Percentiles rank a stretch among this genome's conserved stretches.
These are phyloP conservation scores for Clytia hemisphaerica DNA, from an alignment of 30 jellyfish, hydroid and myxozoan genomes.

Conservation along the genomic window DNA sequence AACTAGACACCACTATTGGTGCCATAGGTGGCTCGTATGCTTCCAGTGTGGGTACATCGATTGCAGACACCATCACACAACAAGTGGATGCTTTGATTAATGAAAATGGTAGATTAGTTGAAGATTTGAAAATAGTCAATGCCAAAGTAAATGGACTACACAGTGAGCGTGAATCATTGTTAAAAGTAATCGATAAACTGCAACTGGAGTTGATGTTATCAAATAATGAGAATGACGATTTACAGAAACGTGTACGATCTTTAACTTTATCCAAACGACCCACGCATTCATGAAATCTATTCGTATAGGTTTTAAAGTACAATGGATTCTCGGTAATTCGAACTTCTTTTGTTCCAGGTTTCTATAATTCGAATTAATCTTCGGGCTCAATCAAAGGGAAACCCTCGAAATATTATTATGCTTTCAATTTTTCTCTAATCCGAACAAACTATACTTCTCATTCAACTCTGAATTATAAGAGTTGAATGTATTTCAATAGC, in stretches of 20 bases:
- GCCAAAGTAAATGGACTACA: slow-evolving; percentile 75
- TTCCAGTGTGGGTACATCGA: slow-evolving; percentile 28
- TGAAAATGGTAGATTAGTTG: slow-evolving; percentile 51
- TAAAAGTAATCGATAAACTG: slow-evolving; percentile 83
- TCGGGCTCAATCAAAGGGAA: too few relatives aligned
- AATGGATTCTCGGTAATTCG: too few relatives aligned
- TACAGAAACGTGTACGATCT: slow-evolving; percentile 41
- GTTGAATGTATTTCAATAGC: too few relatives aligned
- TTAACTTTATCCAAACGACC: background rate
- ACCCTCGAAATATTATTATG: too few relatives aligned
- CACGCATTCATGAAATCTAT: too few relatives aligned
- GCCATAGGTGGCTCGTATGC: background rate
- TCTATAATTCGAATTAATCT: too few relatives aligned
- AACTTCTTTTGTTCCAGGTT: too few relatives aligned
- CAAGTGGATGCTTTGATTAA: slow-evolving; percentile 30
- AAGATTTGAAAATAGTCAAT: slow-evolving; percentile 72
- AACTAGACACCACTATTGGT: background rate
- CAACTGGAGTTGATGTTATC: slow-evolving; percentile 95
- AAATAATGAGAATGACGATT: slow-evolving; percentile 71
- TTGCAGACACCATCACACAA: slow-evolving; percentile 34
- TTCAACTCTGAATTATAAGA: too few relatives aligned
- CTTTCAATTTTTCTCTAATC: too few relatives aligned
- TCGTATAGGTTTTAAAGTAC: too few relatives aligned
- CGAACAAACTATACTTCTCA: too few relatives aligned
- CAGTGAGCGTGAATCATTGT: slow-evolving; percentile 73